phyloP scores from a whole-genome alignment of 2,797 vertebrate species.

The Pipistrellus kuhlii region DNA sequence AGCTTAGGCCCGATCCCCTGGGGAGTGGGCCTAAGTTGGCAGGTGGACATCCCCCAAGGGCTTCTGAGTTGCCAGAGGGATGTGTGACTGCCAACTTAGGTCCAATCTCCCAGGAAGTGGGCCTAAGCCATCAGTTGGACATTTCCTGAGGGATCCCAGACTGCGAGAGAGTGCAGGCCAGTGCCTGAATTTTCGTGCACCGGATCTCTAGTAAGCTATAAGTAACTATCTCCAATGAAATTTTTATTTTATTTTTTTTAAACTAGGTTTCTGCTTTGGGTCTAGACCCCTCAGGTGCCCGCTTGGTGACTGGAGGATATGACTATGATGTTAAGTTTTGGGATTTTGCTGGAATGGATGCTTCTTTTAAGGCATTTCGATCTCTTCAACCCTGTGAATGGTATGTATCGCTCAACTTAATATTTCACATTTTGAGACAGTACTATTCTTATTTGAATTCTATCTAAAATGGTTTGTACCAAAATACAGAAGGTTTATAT shows the following conservation, averaged over 20 bases:
- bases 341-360: constrained; percentile 99
- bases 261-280: constrained; percentile 92
- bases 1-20: too few relatives aligned
- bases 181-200: too few relatives aligned
- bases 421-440: background rate
- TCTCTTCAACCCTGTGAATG: constrained; percentile 97
- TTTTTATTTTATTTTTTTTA: background rate
- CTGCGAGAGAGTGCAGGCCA: too few relatives aligned
- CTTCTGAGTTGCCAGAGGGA: too few relatives aligned
- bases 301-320: constrained; percentile 96
- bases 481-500: background rate
- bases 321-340: constrained; percentile 97
- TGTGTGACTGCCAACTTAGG: too few relatives aligned
- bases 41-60: too few relatives aligned
- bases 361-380: constrained; percentile 95
- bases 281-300: constrained; percentile 97
- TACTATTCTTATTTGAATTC: constrained; percentile 33
- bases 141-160: too few relatives aligned
- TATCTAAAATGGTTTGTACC: background rate
- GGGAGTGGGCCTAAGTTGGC: too few relatives aligned
- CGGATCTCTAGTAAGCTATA: background rate
- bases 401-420: constrained; percentile 84
- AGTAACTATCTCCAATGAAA: background rate
- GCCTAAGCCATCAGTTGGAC: too few relatives aligned
- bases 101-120: too few relatives aligned